Evolutionary conservation across 2,113 vertebrate species (phyloP).

Genomic region (Mesoclemmys tuberculata): DNA sequence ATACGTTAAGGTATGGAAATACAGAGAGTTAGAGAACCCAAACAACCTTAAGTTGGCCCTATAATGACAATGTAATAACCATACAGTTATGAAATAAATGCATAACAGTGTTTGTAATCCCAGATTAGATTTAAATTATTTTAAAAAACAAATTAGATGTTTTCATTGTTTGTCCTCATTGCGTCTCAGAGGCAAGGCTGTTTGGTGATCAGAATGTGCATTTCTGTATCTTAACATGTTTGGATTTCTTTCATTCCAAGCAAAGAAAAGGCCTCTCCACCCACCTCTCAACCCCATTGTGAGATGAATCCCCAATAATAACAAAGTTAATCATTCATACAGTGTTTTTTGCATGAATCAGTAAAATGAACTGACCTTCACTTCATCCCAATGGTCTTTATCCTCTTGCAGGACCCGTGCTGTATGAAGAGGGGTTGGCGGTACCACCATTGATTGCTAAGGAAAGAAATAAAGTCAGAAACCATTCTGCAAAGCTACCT

Average conservation of each 20-base stretch:
- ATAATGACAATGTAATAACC: conserved; percentile 27
- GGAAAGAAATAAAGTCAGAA: conserved; percentile 35
- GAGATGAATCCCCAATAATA: not conserved
- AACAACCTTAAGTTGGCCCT: conserved; percentile 30
- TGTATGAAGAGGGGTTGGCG: conserved; percentile 94
- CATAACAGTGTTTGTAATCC: conserved; percentile 7
- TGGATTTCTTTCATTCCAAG: not conserved
- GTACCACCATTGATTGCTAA: conserved; percentile 94
- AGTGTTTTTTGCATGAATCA: not conserved
- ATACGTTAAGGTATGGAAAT: conserved; percentile 26
- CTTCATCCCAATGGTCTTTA: conserved; percentile 96
- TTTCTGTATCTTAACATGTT: not conserved
- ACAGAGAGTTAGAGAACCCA: conserved; percentile 19
- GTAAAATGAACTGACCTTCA: conserved; percentile 87
- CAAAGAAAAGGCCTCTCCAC: not conserved
- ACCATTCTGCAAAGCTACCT: not conserved
- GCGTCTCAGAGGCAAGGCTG: not conserved
- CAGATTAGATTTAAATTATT: not conserved
- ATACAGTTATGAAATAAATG: conserved; percentile 27
- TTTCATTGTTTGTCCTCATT: not conserved
- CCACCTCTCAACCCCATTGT: not conserved
- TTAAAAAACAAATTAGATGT: not conserved
- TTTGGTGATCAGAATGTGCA: not conserved
- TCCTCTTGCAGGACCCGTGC: conserved; percentile 95
- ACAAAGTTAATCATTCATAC: not conserved